A percentile compares a stretch with the other conserved stretches of the same genome.
Evolutionary conservation across 1,140 invertebrate species (phyloP).

Genomic region (Halesus radiatus): DNA sequence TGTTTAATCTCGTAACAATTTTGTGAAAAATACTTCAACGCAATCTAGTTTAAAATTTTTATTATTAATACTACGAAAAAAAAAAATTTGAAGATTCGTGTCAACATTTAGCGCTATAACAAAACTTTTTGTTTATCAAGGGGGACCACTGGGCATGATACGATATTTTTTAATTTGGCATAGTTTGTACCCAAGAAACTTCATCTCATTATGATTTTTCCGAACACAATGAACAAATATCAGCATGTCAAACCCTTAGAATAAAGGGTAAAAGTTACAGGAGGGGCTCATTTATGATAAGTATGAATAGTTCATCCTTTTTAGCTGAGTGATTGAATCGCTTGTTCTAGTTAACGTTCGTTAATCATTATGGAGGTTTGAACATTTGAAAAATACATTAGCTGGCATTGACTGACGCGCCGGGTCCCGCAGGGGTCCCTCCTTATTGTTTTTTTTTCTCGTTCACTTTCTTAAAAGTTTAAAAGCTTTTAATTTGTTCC

Average conservation of each 20-base stretch:
- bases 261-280: too few relatives aligned
- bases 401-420: constrained; percentile 55
- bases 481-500: constrained; percentile 57
- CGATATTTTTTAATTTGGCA: too few relatives aligned
- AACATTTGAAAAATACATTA: constrained; percentile 57
- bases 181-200: neutral
- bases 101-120: too few relatives aligned
- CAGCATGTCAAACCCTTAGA: too few relatives aligned
- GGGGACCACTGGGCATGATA: neutral
- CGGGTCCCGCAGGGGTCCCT: constrained; percentile 42
- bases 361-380: constrained; percentile 18
- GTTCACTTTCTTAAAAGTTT: constrained; percentile 54
- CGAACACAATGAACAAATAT: neutral
- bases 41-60: too few relatives aligned
- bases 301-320: too few relatives aligned
- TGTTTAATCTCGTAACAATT: too few relatives aligned
- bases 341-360: constrained; percentile 1
- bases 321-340: neutral
- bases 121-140: too few relatives aligned
- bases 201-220: neutral
- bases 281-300: too few relatives aligned
- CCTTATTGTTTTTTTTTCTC: constrained; percentile 52
- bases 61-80: too few relatives aligned
- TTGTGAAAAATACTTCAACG: too few relatives aligned
- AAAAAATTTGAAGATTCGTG: too few relatives aligned